Evolutionary conservation across 2,113 vertebrate species (phyloP).

Genomic region (Drymodes brunneopygia): DNA sequence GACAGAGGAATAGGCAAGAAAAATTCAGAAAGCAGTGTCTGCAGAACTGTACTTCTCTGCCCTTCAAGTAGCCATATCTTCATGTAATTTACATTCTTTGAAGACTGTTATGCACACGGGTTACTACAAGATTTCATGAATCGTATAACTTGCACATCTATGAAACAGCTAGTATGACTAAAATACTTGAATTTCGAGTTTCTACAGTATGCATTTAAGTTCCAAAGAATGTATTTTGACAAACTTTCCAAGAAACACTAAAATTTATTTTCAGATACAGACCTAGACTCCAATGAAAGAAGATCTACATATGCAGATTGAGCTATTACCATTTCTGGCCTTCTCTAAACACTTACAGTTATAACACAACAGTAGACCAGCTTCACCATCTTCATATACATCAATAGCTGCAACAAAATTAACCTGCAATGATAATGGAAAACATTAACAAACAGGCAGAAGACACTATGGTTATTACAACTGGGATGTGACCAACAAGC

Average conservation of each 20-base stretch:
- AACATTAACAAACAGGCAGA: slow-evolving; percentile 2
- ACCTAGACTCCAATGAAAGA: neutral
- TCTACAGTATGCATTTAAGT: neutral
- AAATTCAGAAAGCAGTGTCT: neutral
- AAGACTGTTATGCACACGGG: neutral
- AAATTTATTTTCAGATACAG: neutral
- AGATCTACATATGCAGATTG: neutral
- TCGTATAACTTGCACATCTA: neutral
- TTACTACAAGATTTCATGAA: neutral
- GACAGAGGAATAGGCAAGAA: neutral
- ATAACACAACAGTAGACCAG: slow-evolving; percentile 92
- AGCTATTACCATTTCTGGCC: neutral
- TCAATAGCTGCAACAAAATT: slow-evolving; percentile 98
- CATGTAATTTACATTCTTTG: neutral
- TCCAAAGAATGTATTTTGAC: neutral
- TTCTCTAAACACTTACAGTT: slow-evolving; percentile 86
- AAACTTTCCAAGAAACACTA: neutral
- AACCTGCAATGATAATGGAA: slow-evolving; percentile 81
- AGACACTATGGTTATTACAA: neutral
- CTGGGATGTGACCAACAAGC: neutral
- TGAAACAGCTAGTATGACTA: neutral
- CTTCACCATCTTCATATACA: slow-evolving; percentile 99
- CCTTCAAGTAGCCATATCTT: neutral
- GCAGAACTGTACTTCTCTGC: neutral
- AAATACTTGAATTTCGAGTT: neutral